Base-by-base conservation (phyloP, 2,888 invertebrate genomes). In the Hydriomena furcata region DNA sequence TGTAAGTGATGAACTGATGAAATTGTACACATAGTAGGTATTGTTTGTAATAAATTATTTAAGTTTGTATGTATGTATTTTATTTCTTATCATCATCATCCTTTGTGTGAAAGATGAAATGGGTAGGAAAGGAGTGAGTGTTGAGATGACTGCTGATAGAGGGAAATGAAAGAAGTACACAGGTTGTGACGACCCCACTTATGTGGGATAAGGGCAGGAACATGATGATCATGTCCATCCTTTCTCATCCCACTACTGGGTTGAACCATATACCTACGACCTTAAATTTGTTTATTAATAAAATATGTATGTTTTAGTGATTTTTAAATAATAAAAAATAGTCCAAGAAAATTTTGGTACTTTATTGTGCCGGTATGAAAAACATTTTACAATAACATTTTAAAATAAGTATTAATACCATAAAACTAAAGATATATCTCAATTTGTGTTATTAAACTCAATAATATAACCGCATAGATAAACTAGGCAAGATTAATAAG, bases 1-100 rank as follows among this genome's bases (percentile, higher is more conserved):
- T 38, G 98, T 99, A 17, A 98, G 98, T 80, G 99, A 99, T 73
- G 98, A 99, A 91, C 92, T 99, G 12, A 97, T 99, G 58, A 98
- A 99, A 85, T 91, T 99, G 57, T 99, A 99, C 88, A 93, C 97
- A 73, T 98, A 93, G 30, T 50, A 30, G 28, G 43, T 1, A 6
- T n/a, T n/a, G n/a, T n/a, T n/a, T 30, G 17, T 38, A 51, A 43
- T 44, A 44, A 44, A 44, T 40, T 35, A 25, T 51, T 32, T 40
- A 1, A 36, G 21, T 45, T 12, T 49, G 5, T 27, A 31, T 5
- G 5, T 8, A n/a, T 41, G 28, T n/a, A 37, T 12, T 24, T 40
- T 36, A 31, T 36, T 28, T 7, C 7, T 12, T 17, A 17, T 4
- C 4, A 17, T n/a, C n/a, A n/a, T n/a, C n/a, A n/a, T n/a, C n/a